Base-by-base conservation (phyloP, 2,797 vertebrate species). In the Myoxocephalus aenaeus region DNA sequence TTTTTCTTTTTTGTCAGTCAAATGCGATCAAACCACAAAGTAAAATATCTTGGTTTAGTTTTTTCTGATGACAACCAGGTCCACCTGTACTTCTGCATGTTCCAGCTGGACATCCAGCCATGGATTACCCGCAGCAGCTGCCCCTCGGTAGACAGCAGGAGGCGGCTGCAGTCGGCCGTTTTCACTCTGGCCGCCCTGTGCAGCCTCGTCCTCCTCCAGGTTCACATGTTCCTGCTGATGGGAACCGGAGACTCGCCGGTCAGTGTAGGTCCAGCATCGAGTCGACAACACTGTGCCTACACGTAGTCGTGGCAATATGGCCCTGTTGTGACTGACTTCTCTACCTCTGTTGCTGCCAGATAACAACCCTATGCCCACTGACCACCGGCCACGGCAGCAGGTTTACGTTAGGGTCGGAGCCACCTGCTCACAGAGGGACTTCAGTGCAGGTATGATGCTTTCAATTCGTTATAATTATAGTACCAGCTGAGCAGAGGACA, bases 401-500 rank as follows among this genome's bases (percentile, higher is more conserved):
- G 38, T 12, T 48, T n/a, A 17, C 8, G 32, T 1, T 13, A 18
- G 9, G 38, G 12, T 20, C 36, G 40, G 50, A 53, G 12, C 48
- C 34, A 4, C 22, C 72, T 22, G 6, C 53, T 48, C 72, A 27
- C 25, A 27, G 25, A 27, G 25, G 25, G 25, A 51, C 64, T n/a
- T 67, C 22, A 67, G 5, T 29, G 17, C 74, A 70, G 58, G 66
- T 77, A 15, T 10, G 29, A 32, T 32, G 29, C 29, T 32, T 32
- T 32, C 29, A 32, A 32, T 32, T 27, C 25, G 3, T 32, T 32
- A 32, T 29, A 4, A 13, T 15, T 12, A 17, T 15, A 29, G 1
- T 18, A 20, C 27, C n/a, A 27, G 20, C 4, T 72, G 34, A 61
- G 58, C 36, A 62, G 13, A 15, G 0, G 20, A 7, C 13, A 38